Percentiles rank a stretch among this genome's conserved stretches.
Evolutionary conservation across 2,113 vertebrate genomes (phyloP).

Genomic region (Pollachius pollachius): DNA sequence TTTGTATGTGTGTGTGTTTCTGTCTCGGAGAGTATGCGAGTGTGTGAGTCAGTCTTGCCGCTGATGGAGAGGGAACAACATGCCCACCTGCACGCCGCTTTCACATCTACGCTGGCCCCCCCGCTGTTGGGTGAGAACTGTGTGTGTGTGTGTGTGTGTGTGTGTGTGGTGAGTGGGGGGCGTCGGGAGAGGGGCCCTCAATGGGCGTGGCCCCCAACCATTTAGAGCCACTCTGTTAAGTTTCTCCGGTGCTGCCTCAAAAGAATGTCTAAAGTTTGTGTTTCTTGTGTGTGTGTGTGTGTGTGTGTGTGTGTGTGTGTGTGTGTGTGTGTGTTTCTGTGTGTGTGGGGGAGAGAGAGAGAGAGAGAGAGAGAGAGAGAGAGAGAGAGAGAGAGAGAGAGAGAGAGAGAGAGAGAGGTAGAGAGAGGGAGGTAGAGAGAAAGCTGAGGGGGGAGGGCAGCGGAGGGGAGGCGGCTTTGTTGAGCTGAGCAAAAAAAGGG

Average conservation of each 20-base stretch:
- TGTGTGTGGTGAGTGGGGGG: neutral
- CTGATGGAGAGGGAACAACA: conserved; percentile 6
- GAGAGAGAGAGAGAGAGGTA: conserved; percentile 33
- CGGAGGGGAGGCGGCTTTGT: conserved; percentile 3
- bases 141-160: neutral
- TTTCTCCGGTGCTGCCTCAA: conserved; percentile 18
- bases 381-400: neutral
- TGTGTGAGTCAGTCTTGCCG: neutral
- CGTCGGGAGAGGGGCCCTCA: neutral
- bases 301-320: conserved; percentile 22
- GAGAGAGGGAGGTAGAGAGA: conserved; percentile 15
- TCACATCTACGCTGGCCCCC: conserved; percentile 30
- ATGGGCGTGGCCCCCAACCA: conserved; percentile 2
- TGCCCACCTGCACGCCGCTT: conserved; percentile 52
- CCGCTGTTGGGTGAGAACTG: conserved; percentile 52
- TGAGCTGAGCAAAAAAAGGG: neutral
- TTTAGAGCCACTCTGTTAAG: conserved; percentile 21
- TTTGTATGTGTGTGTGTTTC: conserved; percentile 16
- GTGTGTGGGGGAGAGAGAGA: conserved; percentile 20
- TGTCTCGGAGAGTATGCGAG: neutral
- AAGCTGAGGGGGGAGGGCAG: conserved; percentile 33
- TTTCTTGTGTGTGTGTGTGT: conserved; percentile 16
- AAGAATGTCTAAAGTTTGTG: conserved; percentile 11
- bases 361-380: conserved; percentile 13
- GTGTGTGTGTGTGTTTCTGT: conserved; percentile 11